Percentiles rank a stretch among this genome's conserved stretches.
Evolutionary conservation across 2,113 vertebrate species (phyloP).

Genomic region (Anguilla rostrata): DNA sequence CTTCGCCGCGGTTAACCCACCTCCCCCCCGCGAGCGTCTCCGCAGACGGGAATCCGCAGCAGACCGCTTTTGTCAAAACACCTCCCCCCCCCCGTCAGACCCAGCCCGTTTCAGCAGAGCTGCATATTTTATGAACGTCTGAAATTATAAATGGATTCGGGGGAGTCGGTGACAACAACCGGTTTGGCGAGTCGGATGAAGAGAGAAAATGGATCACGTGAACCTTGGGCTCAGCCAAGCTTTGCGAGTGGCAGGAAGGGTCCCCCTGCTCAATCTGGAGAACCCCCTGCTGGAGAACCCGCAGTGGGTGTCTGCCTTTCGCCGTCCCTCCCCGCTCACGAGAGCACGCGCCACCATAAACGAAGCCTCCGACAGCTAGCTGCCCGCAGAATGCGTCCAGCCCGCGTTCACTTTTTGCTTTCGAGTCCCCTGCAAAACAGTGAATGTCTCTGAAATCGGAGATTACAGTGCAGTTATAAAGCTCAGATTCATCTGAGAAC

Average conservation of each 20-base stretch:
- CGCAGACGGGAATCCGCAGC: not conserved
- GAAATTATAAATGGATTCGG: slow-evolving; percentile 28
- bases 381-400: not conserved
- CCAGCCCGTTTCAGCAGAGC: slow-evolving; percentile 19
- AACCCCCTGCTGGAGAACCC: not conserved
- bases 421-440: not conserved
- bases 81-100: not conserved
- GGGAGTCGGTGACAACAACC: slow-evolving; percentile 16
- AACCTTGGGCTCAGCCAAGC: not conserved
- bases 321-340: too few species aligned
- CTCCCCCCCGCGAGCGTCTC: not conserved
- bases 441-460: not conserved
- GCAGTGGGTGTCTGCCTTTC: not conserved
- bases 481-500: too few species aligned
- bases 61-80: slow-evolving; percentile 25
- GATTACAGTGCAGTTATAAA: not conserved
- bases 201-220: not conserved
- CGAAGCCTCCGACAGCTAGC: not conserved
- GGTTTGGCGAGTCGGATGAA: not conserved
- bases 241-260: not conserved
- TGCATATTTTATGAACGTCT: slow-evolving; percentile 28
- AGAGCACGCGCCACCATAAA: not conserved
- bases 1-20: not conserved
- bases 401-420: not conserved
- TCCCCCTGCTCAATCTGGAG: not conserved